Conservation (phyloP, 1,140 invertebrate genomes). For the Drosophila sturtevanti region DNA sequence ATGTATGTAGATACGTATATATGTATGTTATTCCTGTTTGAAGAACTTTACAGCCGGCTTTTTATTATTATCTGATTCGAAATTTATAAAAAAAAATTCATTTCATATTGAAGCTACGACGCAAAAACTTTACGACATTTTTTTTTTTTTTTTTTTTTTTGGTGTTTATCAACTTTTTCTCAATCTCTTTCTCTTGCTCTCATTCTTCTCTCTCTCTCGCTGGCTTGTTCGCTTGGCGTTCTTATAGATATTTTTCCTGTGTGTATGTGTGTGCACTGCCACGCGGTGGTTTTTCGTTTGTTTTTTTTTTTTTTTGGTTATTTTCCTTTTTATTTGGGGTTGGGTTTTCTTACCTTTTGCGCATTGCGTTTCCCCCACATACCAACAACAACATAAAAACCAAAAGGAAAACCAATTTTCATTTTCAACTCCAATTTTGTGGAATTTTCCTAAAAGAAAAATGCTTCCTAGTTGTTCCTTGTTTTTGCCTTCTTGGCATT, state of each 20-base stretch:
- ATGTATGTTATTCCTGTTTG: neutral
- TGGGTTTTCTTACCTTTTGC: slow-evolving; percentile 58
- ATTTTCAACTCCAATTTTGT: neutral
- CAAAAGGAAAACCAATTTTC: neutral
- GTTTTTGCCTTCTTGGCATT: neutral
- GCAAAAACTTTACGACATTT: slow-evolving; percentile 78
- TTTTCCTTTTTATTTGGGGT: slow-evolving; percentile 23
- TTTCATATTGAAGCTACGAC: slow-evolving; percentile 55
- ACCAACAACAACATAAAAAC: too few relatives aligned
- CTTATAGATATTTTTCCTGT: slow-evolving; percentile 66
- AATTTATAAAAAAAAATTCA: slow-evolving; percentile 6
- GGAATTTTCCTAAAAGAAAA: neutral
- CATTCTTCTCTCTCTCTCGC: slow-evolving; percentile 24
- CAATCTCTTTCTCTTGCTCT: slow-evolving; percentile 10
- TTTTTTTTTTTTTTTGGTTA: slow-evolving; percentile 35
- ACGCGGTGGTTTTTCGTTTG: slow-evolving; percentile 53
- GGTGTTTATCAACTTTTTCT: slow-evolving; percentile 11
- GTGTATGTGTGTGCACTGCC: slow-evolving; percentile 12
- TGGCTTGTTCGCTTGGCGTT: slow-evolving; percentile 41
- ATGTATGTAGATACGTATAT: slow-evolving; percentile 7
- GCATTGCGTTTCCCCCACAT: slow-evolving; percentile 63
- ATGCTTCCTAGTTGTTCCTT: neutral
- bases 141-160: slow-evolving; percentile 32
- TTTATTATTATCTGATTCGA: slow-evolving; percentile 19
- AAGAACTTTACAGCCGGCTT: slow-evolving; percentile 12